Percentiles rank a stretch among this genome's conserved stretches.
Conservation (phyloP, 2,888 invertebrate species). For the Drosophila meridionalis region DNA sequence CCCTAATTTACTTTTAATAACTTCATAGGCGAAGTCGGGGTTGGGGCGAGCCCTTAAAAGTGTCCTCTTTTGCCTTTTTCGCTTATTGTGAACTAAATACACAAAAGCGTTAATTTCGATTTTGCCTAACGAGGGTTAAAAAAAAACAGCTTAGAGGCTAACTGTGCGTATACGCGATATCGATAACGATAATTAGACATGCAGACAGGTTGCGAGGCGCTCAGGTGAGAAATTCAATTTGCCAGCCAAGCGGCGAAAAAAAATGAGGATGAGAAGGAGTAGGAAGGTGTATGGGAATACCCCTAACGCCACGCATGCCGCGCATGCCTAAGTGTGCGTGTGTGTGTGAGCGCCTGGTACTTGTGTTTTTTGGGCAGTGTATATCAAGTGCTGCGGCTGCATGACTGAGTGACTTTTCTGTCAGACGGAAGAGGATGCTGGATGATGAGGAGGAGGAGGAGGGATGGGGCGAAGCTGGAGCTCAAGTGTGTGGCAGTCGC, state of each 20-base stretch:
- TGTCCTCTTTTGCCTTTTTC: slow-evolving; percentile 62
- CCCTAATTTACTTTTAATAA: slow-evolving; percentile 84
- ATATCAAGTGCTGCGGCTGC: slow-evolving; percentile 68
- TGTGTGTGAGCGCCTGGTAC: slow-evolving; percentile 10
- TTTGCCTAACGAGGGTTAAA: slow-evolving; percentile 75
- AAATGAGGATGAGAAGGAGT: neutral
- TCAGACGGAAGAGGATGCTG: slow-evolving; percentile 37
- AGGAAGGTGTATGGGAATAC: neutral
- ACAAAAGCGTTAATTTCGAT: slow-evolving; percentile 76
- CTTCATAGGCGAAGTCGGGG: slow-evolving; percentile 69
- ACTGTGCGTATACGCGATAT: slow-evolving; percentile 72
- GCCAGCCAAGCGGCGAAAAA: slow-evolving; percentile 18
- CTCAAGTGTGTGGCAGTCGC: slow-evolving; percentile 58
- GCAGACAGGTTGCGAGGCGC: slow-evolving; percentile 59
- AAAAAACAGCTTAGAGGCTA: slow-evolving; percentile 16
- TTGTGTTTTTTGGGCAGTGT: slow-evolving; percentile 26
- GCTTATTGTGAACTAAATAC: slow-evolving; percentile 62
- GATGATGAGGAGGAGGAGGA: neutral
- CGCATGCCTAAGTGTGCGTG: slow-evolving; percentile 33
- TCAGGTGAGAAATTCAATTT: slow-evolving; percentile 78
- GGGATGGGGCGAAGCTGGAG: slow-evolving; percentile 11
- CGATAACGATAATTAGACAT: slow-evolving; percentile 76
- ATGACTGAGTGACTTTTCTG: slow-evolving; percentile 74
- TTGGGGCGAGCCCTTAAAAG: slow-evolving; percentile 68
- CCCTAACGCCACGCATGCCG: neutral